Base-by-base conservation (phyloP, 1,140 invertebrate genomes). In the Meteorus sp. region DNA sequence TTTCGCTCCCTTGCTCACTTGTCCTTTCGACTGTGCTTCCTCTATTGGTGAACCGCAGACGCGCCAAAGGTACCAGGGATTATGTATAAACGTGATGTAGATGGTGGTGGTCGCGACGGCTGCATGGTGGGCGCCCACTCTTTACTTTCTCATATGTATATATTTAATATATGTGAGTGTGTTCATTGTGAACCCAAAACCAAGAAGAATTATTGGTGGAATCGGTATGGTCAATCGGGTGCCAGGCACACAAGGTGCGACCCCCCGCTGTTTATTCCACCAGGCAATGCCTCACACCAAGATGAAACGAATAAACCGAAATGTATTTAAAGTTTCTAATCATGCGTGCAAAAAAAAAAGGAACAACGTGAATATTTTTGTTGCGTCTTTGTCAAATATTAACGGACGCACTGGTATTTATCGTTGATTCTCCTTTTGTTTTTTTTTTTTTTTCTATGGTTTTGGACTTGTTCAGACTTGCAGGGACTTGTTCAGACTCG, bases 141-240 rank as follows among this genome's bases (percentile, higher is more conserved):
- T n/a, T n/a, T n/a, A n/a, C n/a, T n/a, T n/a, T n/a, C n/a, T n/a
- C n/a, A n/a, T n/a, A n/a, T n/a, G n/a, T n/a, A n/a, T n/a, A n/a
- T n/a, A n/a, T n/a, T n/a, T n/a, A n/a, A n/a, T n/a, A n/a, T n/a
- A n/a, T n/a, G n/a, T n/a, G n/a, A n/a, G n/a, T n/a, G n/a, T n/a
- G n/a, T n/a, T n/a, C n/a, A n/a, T n/a, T n/a, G n/a, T n/a, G n/a
- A n/a, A n/a, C n/a, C 8, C 13, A 39, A 7, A 39, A 4, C 11
- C 8, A 7, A n/a, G 67, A 60, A 67, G 65, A 72, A 75, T 75
- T 75, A 77, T 77, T 77, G 68, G 70, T 65, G 61, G 66, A 69
- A 69, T 65, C 65, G 61, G 56, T 59, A 62, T 56, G 57, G 59
- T 39, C 27, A 62, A 59, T 59, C 56, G 56, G 56, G 61, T 44